Evolutionary conservation across 1,140 invertebrate genomes (phyloP).

Genomic region (Dufourea novaeangliae): DNA sequence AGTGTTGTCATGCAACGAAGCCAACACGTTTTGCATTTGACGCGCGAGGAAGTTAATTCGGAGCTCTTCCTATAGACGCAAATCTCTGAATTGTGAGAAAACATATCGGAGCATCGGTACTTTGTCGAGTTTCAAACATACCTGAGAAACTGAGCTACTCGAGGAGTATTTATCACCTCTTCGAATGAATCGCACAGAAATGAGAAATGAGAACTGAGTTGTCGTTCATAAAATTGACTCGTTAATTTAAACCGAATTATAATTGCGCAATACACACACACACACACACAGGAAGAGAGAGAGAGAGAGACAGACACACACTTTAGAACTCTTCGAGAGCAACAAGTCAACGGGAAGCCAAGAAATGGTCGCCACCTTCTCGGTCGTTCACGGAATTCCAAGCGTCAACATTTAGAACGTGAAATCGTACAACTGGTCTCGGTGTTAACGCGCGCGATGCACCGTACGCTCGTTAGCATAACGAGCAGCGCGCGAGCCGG

Average conservation of each 20-base stretch:
- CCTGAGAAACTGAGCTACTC: too few relatives aligned
- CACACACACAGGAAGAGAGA: too few relatives aligned
- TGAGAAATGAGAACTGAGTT: too few relatives aligned
- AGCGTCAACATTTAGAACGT: background rate
- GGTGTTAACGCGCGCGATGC: background rate
- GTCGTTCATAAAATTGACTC: too few relatives aligned
- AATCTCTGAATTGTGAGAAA: background rate
- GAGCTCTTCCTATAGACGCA: background rate
- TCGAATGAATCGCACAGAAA: too few relatives aligned
- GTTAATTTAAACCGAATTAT: slow-evolving; percentile 2
- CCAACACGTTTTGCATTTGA: slow-evolving; percentile 5
- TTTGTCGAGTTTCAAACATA: too few relatives aligned
- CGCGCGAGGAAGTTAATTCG: slow-evolving; percentile 7
- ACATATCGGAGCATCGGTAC: background rate
- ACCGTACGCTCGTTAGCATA: slow-evolving; percentile 9
- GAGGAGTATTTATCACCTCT: background rate
- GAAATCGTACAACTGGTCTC: slow-evolving; percentile 4
- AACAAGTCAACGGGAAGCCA: background rate
- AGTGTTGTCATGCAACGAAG: background rate
- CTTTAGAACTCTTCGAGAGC: background rate
- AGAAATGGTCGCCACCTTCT: background rate
- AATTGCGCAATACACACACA: too few relatives aligned
- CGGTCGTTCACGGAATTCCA: background rate
- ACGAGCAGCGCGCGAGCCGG: slow-evolving; percentile 8
- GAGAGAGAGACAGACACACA: too few relatives aligned